These are phyloP conservation scores for Caprella mutica DNA, from an alignment of 2,888 invertebrate genomes.

Conservation along the genomic window DNA sequence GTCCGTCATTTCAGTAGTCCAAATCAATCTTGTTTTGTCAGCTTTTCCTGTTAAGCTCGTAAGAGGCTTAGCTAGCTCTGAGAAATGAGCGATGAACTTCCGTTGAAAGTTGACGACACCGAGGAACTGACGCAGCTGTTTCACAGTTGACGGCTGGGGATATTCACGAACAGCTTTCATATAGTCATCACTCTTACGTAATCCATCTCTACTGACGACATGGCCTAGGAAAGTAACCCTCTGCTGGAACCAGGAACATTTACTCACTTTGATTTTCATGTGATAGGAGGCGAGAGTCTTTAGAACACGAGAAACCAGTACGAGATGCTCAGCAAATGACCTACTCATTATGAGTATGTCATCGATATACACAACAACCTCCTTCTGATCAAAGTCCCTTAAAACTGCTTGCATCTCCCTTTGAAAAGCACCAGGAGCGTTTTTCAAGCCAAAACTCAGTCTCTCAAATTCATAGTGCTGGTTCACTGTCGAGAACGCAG, in stretches of 20 bases:
- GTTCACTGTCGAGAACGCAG: background rate
- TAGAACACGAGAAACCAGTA: background rate
- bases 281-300: background rate
- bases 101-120: background rate
- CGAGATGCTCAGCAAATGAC: background rate
- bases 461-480: background rate
- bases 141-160: background rate
- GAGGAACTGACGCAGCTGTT: background rate
- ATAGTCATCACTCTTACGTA: background rate
- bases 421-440: conserved; percentile 1
- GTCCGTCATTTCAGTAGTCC: background rate
- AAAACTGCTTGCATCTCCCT: background rate
- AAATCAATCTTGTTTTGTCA: background rate
- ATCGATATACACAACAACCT: background rate
- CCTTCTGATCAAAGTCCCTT: background rate
- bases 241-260: background rate
- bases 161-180: background rate
- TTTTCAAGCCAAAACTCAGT: background rate
- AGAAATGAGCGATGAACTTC: background rate
- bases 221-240: background rate
- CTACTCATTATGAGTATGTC: background rate
- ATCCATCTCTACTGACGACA: background rate
- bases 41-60: background rate
- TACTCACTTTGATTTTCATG: background rate
- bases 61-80: background rate